Conservation (phyloP, 2,113 vertebrate genomes). For the Calcarius ornatus region DNA sequence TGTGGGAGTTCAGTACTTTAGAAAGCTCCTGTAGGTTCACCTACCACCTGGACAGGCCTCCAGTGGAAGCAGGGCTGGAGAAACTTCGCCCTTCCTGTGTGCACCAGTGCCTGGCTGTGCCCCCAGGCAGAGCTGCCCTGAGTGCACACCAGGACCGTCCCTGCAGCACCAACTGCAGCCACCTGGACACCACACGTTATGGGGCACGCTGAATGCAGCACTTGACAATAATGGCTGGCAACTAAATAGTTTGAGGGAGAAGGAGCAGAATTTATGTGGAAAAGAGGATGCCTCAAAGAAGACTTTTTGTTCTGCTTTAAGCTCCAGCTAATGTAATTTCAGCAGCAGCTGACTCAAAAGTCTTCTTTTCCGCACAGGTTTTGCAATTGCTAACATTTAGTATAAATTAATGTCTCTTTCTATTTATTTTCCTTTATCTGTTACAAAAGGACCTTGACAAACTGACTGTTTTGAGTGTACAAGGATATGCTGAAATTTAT, state of each 20-base stretch:
- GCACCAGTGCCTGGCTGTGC: not conserved
- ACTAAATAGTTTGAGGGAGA: not conserved
- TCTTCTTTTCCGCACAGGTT: not conserved
- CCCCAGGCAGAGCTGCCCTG: not conserved
- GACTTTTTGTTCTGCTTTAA: not conserved
- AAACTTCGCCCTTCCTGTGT: not conserved
- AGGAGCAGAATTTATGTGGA: not conserved
- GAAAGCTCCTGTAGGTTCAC: not conserved
- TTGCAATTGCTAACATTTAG: not conserved
- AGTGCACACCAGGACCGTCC: not conserved
- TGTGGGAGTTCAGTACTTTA: not conserved
- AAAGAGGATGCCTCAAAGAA: not conserved
- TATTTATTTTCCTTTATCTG: slow-evolving; percentile 38
- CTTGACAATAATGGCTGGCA: not conserved
- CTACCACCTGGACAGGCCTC: not conserved
- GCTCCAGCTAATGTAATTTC: not conserved
- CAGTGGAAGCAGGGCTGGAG: not conserved
- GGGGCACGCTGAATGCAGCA: not conserved
- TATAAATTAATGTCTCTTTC: slow-evolving; percentile 10
- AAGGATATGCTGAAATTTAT: slow-evolving; percentile 19
- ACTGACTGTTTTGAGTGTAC: not conserved
- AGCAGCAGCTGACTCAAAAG: slow-evolving; percentile 9
- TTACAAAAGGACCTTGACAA: slow-evolving; percentile 5
- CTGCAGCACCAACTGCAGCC: not conserved
- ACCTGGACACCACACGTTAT: accelerated